Percentiles rank a stretch among this genome's conserved stretches.
Conservation (phyloP, 2,113 vertebrate genomes). For the Toxotes chatareus region DNA sequence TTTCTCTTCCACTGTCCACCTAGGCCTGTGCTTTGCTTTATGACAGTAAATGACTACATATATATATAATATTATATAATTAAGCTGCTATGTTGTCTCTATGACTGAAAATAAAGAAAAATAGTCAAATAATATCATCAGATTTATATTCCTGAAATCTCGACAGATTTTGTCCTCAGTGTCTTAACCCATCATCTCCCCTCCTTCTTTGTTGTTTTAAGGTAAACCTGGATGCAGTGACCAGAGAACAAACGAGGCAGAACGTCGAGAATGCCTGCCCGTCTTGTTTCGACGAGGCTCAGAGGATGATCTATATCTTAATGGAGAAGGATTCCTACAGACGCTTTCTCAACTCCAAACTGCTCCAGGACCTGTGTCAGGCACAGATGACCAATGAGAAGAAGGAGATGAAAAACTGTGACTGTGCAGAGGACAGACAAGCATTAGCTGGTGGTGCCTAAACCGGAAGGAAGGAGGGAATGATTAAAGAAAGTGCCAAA, state of each 20-base stretch:
- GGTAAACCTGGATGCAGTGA: conserved; percentile 84
- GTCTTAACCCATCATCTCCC: background rate
- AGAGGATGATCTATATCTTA: conserved; percentile 83
- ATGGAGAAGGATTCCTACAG: conserved; percentile 89
- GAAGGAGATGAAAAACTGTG: conserved; percentile 29
- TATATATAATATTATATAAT: no score
- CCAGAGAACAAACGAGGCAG: conserved; percentile 78
- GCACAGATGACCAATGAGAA: conserved; percentile 1
- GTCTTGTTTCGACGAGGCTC: conserved; percentile 81
- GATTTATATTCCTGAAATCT: background rate
- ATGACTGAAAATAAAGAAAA: no score
- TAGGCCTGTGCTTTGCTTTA: no score
- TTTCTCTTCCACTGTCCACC: no score
- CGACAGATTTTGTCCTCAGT: background rate
- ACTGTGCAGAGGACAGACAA: background rate
- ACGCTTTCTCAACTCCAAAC: conserved; percentile 82
- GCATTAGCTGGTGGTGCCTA: conserved; percentile 46
- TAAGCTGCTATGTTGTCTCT: no score
- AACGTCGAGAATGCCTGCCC: conserved; percentile 67
- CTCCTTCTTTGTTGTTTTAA: conserved; percentile 25
- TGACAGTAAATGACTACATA: no score
- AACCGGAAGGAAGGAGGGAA: background rate
- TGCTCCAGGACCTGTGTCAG: conserved; percentile 72
- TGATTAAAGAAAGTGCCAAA: conserved; percentile 39
- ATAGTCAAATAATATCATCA: no score